These are phyloP conservation scores for Choloepus hoffmanni DNA, from an alignment of 2,113 vertebrate genomes.

Conservation along the genomic window DNA sequence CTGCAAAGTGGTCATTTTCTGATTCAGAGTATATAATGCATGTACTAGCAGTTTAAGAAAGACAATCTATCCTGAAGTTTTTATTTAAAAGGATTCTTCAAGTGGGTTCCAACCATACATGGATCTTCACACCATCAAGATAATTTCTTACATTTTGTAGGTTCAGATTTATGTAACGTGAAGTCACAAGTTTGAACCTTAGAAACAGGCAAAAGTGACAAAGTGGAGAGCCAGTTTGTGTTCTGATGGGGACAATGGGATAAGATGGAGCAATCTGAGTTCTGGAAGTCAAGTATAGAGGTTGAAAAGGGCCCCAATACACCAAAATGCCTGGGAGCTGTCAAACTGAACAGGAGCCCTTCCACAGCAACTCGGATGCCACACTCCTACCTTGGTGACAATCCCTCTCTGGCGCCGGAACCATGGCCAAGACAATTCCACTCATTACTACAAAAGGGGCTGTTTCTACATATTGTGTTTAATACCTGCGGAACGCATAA, in stretches of 20 bases:
- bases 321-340: background rate
- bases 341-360: background rate
- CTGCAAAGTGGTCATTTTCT: constrained; percentile 33
- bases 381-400: background rate
- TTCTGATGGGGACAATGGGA: background rate
- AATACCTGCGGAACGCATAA: background rate
- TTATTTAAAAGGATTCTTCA: constrained; percentile 63
- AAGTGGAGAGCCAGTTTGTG: constrained; percentile 33
- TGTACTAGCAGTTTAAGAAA: constrained; percentile 35
- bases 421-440: background rate
- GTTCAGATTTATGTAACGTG: constrained; percentile 59
- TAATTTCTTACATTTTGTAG: constrained; percentile 68
- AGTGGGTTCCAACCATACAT: constrained; percentile 53
- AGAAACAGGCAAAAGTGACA: constrained; percentile 23
- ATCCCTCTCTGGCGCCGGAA: background rate
- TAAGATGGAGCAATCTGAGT: background rate
- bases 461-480: background rate
- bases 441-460: background rate
- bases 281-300: background rate
- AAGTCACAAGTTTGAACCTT: constrained; percentile 10
- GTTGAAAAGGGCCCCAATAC: background rate
- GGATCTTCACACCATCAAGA: constrained; percentile 62
- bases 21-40: background rate
- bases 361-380: background rate
- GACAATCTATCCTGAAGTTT: constrained; percentile 46